A percentile compares a stretch with the other conserved stretches of the same genome.
These are phyloP conservation scores for Echinops telfairi DNA, from an alignment of 2,113 vertebrate species.

Conservation along the genomic window DNA sequence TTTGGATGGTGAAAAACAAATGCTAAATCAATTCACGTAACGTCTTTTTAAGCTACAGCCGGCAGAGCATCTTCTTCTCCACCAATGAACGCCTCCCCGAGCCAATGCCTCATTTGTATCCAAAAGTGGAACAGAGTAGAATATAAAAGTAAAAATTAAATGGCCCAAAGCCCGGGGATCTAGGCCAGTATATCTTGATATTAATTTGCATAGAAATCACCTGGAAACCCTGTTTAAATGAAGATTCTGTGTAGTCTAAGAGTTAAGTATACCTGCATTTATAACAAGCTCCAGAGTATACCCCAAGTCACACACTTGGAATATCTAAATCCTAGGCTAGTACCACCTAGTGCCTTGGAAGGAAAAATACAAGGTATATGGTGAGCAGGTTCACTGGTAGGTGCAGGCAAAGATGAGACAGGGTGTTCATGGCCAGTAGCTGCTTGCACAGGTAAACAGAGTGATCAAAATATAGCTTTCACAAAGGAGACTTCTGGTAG, in stretches of 20 bases:
- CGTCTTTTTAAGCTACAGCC: not conserved
- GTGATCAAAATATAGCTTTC: not conserved
- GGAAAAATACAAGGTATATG: not conserved
- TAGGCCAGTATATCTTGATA: not conserved
- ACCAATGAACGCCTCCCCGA: not conserved
- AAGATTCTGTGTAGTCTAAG: not conserved
- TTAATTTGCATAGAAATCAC: not conserved
- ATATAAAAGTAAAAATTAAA: no score
- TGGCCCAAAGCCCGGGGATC: not conserved
- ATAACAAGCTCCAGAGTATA: not conserved
- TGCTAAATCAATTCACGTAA: not conserved
- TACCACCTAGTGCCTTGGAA: not conserved
- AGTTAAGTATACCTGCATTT: not conserved
- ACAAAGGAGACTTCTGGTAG: not conserved
- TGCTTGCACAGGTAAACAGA: not conserved
- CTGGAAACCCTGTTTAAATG: not conserved
- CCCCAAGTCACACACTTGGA: not conserved
- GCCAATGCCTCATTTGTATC: not conserved
- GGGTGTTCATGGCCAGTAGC: not conserved
- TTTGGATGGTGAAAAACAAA: conserved; percentile 32
- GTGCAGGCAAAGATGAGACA: not conserved
- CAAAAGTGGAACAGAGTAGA: no score
- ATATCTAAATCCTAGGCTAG: not conserved
- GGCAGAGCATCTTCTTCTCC: not conserved
- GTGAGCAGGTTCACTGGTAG: not conserved